These are phyloP conservation scores for Eudyptes chrysolophus DNA, from an alignment of 2,113 vertebrate genomes.

Conservation along the genomic window DNA sequence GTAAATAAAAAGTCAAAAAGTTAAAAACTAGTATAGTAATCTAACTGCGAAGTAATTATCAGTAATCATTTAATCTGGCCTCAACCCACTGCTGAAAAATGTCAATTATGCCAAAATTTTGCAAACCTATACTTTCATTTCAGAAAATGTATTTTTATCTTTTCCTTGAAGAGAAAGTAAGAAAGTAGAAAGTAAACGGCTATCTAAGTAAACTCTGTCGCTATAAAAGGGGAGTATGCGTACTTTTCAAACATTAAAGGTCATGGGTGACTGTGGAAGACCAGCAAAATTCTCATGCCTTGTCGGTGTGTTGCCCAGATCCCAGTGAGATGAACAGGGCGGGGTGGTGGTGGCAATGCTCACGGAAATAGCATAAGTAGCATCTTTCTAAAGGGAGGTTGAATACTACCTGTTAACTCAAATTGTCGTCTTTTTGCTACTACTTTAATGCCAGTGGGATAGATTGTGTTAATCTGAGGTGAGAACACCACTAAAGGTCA, in stretches of 20 bases:
- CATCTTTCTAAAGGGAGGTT: not conserved
- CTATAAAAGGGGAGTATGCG: not conserved
- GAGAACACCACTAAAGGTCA: not conserved
- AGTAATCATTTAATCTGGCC: not conserved
- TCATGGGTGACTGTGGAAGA: not conserved
- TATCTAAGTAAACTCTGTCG: not conserved
- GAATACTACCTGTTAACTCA: not conserved
- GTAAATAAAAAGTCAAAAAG: not conserved
- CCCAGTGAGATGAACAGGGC: not conserved
- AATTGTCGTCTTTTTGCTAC: not conserved
- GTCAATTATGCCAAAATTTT: not conserved
- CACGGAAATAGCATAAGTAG: not conserved
- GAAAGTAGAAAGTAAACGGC: not conserved
- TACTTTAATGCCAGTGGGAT: not conserved
- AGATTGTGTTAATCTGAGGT: not conserved
- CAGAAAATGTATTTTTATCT: not conserved
- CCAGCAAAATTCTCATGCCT: not conserved
- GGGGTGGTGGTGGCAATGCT: too few relatives aligned
- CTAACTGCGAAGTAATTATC: not conserved
- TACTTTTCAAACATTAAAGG: not conserved
- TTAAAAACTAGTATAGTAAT: not conserved
- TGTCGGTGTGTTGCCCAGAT: not conserved
- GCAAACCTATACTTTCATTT: not conserved
- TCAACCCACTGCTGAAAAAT: not conserved
- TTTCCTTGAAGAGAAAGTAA: not conserved